Percentiles rank a stretch among this genome's conserved stretches.
phyloP scores from a whole-genome alignment of 2,797 vertebrate species.

The Caiman crocodilus region DNA sequence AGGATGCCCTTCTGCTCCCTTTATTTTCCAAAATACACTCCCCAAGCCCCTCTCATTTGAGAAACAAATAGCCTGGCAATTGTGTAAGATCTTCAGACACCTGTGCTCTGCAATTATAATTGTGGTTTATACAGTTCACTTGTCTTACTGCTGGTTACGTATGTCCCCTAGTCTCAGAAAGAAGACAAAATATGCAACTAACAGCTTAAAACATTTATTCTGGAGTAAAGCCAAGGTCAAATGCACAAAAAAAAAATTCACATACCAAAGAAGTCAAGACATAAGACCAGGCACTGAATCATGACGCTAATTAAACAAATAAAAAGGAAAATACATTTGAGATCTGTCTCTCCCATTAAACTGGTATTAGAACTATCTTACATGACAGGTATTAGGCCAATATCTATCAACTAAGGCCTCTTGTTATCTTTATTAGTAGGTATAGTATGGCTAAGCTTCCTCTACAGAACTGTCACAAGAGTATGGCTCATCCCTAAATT shows the following conservation, averaged over 20 bases:
- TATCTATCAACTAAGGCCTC: accelerated
- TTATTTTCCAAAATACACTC: slow-evolving; percentile 52
- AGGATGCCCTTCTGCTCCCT: slow-evolving; percentile 44
- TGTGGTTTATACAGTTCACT: slow-evolving; percentile 72
- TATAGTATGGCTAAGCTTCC: neutral
- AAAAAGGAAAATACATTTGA: neutral
- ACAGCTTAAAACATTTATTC: slow-evolving; percentile 67
- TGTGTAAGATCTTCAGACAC: slow-evolving; percentile 63
- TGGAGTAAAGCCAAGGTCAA: slow-evolving; percentile 60
- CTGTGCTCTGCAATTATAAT: slow-evolving; percentile 68
- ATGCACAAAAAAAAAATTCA: slow-evolving; percentile 37
- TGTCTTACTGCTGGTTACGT: slow-evolving; percentile 56
- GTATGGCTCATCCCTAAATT: neutral
- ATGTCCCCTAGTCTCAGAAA: slow-evolving; percentile 52
- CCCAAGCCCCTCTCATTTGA: slow-evolving; percentile 60
- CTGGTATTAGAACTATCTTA: neutral
- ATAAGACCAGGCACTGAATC: slow-evolving; percentile 17
- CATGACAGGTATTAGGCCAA: neutral
- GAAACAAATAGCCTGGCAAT: slow-evolving; percentile 73
- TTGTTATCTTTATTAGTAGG: neutral
- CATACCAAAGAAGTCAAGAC: slow-evolving; percentile 22
- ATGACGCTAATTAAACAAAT: slow-evolving; percentile 54
- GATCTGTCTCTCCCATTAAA: neutral
- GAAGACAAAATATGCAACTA: slow-evolving; percentile 52
- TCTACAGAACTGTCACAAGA: neutral